These are phyloP conservation scores for Dryadula phaetusa DNA, from an alignment of 2,888 invertebrate species.

Conservation along the genomic window DNA sequence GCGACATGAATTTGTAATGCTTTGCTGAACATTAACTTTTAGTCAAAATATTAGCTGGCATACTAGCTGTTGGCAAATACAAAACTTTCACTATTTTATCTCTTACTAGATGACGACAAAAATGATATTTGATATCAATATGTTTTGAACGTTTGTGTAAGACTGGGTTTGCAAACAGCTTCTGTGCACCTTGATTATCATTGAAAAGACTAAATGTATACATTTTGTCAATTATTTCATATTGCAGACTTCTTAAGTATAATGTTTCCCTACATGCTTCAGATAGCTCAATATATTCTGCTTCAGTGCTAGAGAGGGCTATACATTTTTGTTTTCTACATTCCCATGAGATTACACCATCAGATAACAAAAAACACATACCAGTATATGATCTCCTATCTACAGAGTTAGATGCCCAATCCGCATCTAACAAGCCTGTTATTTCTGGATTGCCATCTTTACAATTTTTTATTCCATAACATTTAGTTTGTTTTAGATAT, in stretches of 20 bases:
- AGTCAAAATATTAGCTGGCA: slow-evolving; percentile 33
- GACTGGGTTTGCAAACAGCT: slow-evolving; percentile 31
- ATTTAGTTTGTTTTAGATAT: slow-evolving; percentile 30
- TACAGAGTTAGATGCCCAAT: slow-evolving; percentile 29
- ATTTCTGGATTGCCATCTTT: slow-evolving; percentile 18
- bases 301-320: slow-evolving; percentile 52
- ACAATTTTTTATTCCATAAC: slow-evolving; percentile 23
- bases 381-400: slow-evolving; percentile 42
- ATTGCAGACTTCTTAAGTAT: slow-evolving; percentile 41
- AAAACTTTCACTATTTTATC: slow-evolving; percentile 33
- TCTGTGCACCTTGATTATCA: slow-evolving; percentile 30
- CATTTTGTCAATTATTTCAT: slow-evolving; percentile 34
- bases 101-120: slow-evolving; percentile 34
- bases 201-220: slow-evolving; percentile 30
- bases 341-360: slow-evolving; percentile 51
- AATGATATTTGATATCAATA: slow-evolving; percentile 46
- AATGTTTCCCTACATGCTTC: slow-evolving; percentile 45
- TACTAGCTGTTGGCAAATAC: slow-evolving; percentile 36
- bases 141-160: slow-evolving; percentile 45
- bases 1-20: slow-evolving; percentile 12
- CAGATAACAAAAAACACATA: slow-evolving; percentile 49
- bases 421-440: slow-evolving; percentile 35
- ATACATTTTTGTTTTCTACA: slow-evolving; percentile 54
- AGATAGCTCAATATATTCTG: slow-evolving; percentile 33
- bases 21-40: slow-evolving; percentile 33